Evolutionary conservation across 2,113 vertebrate genomes (phyloP).

Genomic region (Cyanistes caeruleus): DNA sequence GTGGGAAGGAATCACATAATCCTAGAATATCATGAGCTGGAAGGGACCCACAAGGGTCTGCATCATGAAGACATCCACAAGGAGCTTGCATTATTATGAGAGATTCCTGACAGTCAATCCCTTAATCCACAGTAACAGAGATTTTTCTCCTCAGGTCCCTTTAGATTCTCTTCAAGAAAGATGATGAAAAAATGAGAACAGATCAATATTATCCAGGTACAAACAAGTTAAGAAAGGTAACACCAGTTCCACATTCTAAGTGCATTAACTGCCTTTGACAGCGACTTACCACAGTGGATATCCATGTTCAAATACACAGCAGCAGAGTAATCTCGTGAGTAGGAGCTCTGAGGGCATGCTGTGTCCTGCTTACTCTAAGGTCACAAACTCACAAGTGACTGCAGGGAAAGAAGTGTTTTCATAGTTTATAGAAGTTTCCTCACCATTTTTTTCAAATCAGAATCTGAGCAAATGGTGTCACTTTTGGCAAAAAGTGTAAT

Average conservation of each 20-base stretch:
- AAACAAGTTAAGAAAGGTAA: background rate
- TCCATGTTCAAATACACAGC: background rate
- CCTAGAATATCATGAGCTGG: background rate
- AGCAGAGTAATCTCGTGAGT: background rate
- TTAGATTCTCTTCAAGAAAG: background rate
- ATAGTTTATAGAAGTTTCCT: background rate
- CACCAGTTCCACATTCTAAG: background rate
- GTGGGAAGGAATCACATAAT: background rate
- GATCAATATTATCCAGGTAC: background rate
- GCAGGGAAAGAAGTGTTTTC: background rate
- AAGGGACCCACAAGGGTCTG: background rate
- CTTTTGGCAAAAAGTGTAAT: background rate
- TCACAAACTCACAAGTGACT: background rate
- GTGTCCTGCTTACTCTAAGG: background rate
- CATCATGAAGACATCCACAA: background rate
- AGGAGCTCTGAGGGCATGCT: background rate
- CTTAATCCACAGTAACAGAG: background rate
- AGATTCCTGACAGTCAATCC: fast-evolving
- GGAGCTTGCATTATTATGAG: background rate
- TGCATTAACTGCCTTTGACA: background rate
- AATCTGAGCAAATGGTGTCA: background rate
- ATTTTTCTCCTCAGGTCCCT: background rate
- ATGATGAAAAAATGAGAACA: background rate
- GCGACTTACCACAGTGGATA: background rate
- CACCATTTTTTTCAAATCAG: background rate